phyloP scores from a whole-genome alignment of 2,888 invertebrate genomes.

The Morpho helenor region DNA sequence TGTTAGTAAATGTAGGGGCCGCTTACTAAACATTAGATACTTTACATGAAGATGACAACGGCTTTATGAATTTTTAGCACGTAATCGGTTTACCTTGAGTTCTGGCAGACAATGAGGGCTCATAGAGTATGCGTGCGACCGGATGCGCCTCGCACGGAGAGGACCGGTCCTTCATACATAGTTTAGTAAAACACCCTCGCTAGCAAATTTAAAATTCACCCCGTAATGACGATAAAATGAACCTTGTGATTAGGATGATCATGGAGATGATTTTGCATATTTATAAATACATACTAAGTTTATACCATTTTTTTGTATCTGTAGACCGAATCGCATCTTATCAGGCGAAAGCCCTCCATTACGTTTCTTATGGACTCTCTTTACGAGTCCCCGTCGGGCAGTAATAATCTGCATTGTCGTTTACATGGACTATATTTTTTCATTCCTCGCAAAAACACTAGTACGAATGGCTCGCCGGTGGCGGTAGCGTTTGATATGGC shows the following conservation, averaged over 20 bases:
- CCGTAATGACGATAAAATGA: constrained; percentile 59
- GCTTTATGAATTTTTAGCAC: constrained; percentile 70
- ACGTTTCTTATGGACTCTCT: constrained; percentile 54
- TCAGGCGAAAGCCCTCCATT: constrained; percentile 40
- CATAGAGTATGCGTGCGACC: constrained; percentile 59
- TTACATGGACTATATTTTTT: constrained; percentile 64
- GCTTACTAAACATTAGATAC: constrained; percentile 52
- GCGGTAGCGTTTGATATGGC: constrained; percentile 49
- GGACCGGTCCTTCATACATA: constrained; percentile 68
- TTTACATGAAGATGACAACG: constrained; percentile 53
- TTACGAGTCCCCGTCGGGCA: constrained; percentile 57
- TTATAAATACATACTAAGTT: constrained; percentile 19
- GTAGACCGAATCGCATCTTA: constrained; percentile 39
- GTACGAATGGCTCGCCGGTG: constrained; percentile 47
- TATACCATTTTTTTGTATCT: constrained; percentile 26
- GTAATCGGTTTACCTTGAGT: constrained; percentile 68
- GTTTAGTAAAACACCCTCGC: constrained; percentile 60
- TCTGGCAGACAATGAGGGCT: constrained; percentile 56
- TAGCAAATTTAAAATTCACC: constrained; percentile 68
- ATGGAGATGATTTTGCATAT: constrained; percentile 39
- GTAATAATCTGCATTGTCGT: constrained; percentile 69
- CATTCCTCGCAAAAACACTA: constrained; percentile 48
- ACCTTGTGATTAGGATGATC: constrained; percentile 54
- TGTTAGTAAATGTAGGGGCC: constrained; percentile 41
- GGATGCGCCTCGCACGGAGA: constrained; percentile 50